Evolutionary conservation across 2,113 vertebrate species (phyloP).

Genomic region (Grammatotria lemairii): DNA sequence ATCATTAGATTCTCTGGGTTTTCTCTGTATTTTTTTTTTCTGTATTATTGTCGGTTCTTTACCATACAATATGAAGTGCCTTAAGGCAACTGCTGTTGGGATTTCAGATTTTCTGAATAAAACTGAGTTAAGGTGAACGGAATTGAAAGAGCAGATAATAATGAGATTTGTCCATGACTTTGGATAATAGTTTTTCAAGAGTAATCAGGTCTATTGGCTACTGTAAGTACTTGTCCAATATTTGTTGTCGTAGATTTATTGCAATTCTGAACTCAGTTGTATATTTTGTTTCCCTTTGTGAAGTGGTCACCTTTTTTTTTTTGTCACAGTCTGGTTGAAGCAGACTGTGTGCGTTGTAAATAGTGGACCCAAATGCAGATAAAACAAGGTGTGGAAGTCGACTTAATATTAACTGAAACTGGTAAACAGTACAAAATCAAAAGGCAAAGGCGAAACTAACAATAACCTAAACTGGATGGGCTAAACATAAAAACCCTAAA

Average conservation of each 20-base stretch:
- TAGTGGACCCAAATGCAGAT: neutral
- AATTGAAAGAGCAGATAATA: neutral
- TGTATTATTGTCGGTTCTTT: neutral
- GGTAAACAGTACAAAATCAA: neutral
- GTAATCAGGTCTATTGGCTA: neutral
- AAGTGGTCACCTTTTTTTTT: neutral
- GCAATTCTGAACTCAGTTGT: neutral
- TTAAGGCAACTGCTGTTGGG: neutral
- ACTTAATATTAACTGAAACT: neutral
- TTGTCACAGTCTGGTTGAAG: neutral
- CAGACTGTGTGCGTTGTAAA: rapidly evolving
- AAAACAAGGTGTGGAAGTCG: neutral
- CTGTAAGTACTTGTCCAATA: neutral
- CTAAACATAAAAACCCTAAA: neutral
- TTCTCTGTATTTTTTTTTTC: neutral
- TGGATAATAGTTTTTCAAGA: neutral
- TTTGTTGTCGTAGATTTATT: neutral
- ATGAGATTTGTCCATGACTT: neutral
- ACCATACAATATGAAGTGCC: neutral
- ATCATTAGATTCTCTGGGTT: rapidly evolving
- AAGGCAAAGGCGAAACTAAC: neutral
- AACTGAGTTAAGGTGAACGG: rapidly evolving
- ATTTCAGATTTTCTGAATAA: neutral
- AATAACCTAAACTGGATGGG: neutral
- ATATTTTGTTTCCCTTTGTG: neutral